A percentile compares a stretch with the other conserved stretches of the same genome.
Conservation (phyloP, 2,888 invertebrate species). For the Anodontia alba region DNA sequence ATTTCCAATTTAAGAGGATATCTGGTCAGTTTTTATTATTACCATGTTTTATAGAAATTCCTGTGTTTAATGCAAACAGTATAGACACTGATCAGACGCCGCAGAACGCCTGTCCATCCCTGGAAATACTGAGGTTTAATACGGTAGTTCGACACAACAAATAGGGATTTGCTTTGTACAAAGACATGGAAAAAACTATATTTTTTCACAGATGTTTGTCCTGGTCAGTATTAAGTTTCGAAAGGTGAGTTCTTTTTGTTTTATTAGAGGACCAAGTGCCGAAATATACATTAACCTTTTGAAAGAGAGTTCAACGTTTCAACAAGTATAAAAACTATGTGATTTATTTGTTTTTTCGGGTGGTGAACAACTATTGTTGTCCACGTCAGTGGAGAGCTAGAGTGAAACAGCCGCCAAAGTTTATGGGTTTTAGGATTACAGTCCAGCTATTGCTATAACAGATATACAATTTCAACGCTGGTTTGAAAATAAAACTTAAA, state of each 20-base stretch:
- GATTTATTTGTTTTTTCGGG: conserved; percentile 11
- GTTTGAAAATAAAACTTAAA: background rate
- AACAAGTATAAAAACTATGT: conserved; percentile 3
- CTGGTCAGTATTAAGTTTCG: too few relatives aligned
- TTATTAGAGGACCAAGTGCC: conserved; percentile 9
- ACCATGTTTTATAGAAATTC: too few relatives aligned
- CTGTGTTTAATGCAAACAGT: too few relatives aligned
- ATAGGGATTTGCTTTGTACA: too few relatives aligned
- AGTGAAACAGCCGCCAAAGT: background rate
- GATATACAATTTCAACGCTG: background rate
- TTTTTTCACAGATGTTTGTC: too few relatives aligned
- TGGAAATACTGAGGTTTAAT: too few relatives aligned
- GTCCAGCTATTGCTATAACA: background rate
- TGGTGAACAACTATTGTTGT: conserved; percentile 7
- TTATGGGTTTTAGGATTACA: background rate
- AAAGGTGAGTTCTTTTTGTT: conserved; percentile 6
- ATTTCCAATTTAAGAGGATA: too few relatives aligned
- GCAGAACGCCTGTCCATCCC: too few relatives aligned
- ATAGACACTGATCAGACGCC: too few relatives aligned
- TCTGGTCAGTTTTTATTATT: too few relatives aligned
- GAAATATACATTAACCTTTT: conserved; percentile 13
- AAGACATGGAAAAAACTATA: too few relatives aligned
- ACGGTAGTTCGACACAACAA: too few relatives aligned
- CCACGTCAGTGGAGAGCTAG: background rate
- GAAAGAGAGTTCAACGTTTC: conserved; percentile 4